Percentiles rank a stretch among this genome's conserved stretches.
These are phyloP conservation scores for Aporophyla lueneburgensis DNA, from an alignment of 2,888 invertebrate genomes.

Conservation along the genomic window DNA sequence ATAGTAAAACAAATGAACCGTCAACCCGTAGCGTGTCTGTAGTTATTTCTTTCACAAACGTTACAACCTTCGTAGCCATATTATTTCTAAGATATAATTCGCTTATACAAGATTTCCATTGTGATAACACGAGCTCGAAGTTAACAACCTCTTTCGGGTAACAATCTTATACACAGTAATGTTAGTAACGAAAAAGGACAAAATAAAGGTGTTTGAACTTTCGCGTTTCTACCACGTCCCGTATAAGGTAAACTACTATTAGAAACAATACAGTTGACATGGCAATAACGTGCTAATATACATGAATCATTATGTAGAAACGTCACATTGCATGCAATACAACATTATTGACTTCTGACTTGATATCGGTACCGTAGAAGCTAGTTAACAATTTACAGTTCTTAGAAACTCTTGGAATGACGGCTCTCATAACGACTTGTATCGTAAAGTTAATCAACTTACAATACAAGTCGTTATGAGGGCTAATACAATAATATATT, in stretches of 20 bases:
- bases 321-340: slow-evolving; percentile 40
- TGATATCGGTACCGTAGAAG: slow-evolving; percentile 17
- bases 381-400: slow-evolving; percentile 36
- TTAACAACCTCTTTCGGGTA: slow-evolving; percentile 54
- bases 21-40: slow-evolving; percentile 50
- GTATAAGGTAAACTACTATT: not conserved
- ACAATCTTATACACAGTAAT: slow-evolving; percentile 30
- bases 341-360: slow-evolving; percentile 43
- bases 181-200: slow-evolving; percentile 20
- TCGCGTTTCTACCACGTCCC: slow-evolving; percentile 29
- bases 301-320: slow-evolving; percentile 23
- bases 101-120: slow-evolving; percentile 50
- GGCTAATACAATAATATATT: too few species aligned
- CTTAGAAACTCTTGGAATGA: slow-evolving; percentile 33
- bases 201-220: slow-evolving; percentile 51
- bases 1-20: slow-evolving; percentile 20
- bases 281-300: slow-evolving; percentile 7
- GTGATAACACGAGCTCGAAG: slow-evolving; percentile 49
- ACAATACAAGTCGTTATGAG: slow-evolving; percentile 2
- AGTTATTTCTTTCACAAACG: slow-evolving; percentile 32
- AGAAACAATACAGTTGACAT: slow-evolving; percentile 6
- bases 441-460: slow-evolving; percentile 14
- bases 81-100: slow-evolving; percentile 53
- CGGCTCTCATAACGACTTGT: too few species aligned
- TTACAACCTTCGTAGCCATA: slow-evolving; percentile 42